Evolutionary conservation across 2,888 invertebrate genomes (phyloP), one percentile per base, ranked within the genome.

Genomic region (Rhodophaea formosa): DNA sequence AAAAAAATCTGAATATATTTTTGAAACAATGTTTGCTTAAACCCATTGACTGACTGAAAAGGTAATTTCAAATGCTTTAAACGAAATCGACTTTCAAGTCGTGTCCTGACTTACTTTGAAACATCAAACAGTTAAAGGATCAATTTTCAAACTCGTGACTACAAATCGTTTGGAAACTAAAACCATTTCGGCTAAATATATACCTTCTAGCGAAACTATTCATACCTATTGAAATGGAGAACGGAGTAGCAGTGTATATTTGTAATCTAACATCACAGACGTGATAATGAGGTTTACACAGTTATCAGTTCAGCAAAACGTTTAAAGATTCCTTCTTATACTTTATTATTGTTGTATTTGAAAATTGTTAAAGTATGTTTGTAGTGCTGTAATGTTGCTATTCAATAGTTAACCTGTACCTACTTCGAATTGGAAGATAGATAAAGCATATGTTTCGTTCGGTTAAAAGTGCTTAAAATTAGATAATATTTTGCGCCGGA

Each of bases 241-340:
- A 45, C 17, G 45, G 45, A 10, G 17, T 46, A 39, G 23, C 12
- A 35, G 35, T 35, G 35, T 51, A 16, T 39, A 7, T 51, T 51
- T 39, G 12, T 39, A 35, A 51, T 51, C 16, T 51, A 8, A 51
- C 51, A 51, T 51, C 35, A 51, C 51, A 51, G 12, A 39, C 1
- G 35, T 51, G 51, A 51, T 51, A 51, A 51, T 51, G 35, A 10
- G 17, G 16, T 51, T 51, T 51, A 15, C 51, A 51, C 35, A 51
- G 51, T 51, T 35, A 51, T 51, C 51, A 51, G 51, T 35, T 35
- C 35, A 35, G 8, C 12, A 12, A 51, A 51, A 17, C 17, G 16
- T 15, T 17, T 17, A 49, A 15, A 49, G 8, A 49, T 35, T 17
- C 35, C 35, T 39, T 39, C 16, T 39, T 16, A 35, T 7, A 39